Evolutionary conservation across 2,888 invertebrate genomes (phyloP).

Genomic region (Rhagonycha fulva): DNA sequence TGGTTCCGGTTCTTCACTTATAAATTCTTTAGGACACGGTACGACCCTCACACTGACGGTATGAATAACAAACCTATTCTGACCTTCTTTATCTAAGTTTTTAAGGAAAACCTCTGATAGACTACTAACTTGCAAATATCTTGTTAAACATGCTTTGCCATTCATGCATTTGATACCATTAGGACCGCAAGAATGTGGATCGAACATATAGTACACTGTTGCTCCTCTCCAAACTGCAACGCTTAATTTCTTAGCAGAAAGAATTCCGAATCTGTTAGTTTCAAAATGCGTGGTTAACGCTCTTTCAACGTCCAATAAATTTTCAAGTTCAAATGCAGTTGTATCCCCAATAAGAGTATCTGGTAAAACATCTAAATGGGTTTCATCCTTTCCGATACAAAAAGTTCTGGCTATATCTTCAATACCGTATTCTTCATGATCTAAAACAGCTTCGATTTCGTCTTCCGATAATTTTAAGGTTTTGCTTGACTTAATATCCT

Average conservation of each 20-base stretch:
- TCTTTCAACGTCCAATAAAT: conserved; percentile 46
- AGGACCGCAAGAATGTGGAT: conserved; percentile 55
- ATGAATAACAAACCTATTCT: conserved; percentile 47
- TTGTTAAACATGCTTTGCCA: conserved; percentile 52
- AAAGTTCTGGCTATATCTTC: conserved; percentile 46
- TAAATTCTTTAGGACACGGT: conserved; percentile 38
- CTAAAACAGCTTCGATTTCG: conserved; percentile 44
- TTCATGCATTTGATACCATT: conserved; percentile 45
- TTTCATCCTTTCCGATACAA: conserved; percentile 49
- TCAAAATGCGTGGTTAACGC: conserved; percentile 52
- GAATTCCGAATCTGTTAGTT: conserved; percentile 47
- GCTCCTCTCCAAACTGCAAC: conserved; percentile 55
- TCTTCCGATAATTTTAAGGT: conserved; percentile 37
- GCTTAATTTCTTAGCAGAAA: conserved; percentile 47
- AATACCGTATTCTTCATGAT: conserved; percentile 41
- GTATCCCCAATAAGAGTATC: conserved; percentile 49
- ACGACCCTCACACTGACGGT: conserved; percentile 37
- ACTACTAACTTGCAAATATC: conserved; percentile 44
- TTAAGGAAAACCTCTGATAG: conserved; percentile 44
- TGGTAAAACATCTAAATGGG: conserved; percentile 46
- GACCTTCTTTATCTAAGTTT: conserved; percentile 46
- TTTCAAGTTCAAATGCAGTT: conserved; percentile 41
- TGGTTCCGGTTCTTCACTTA: conserved; percentile 37
- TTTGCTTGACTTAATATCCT: conserved; percentile 35
- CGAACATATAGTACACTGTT: conserved; percentile 55